These are phyloP conservation scores for Lepus timidus DNA, from an alignment of 2,113 vertebrate genomes.

Conservation along the genomic window DNA sequence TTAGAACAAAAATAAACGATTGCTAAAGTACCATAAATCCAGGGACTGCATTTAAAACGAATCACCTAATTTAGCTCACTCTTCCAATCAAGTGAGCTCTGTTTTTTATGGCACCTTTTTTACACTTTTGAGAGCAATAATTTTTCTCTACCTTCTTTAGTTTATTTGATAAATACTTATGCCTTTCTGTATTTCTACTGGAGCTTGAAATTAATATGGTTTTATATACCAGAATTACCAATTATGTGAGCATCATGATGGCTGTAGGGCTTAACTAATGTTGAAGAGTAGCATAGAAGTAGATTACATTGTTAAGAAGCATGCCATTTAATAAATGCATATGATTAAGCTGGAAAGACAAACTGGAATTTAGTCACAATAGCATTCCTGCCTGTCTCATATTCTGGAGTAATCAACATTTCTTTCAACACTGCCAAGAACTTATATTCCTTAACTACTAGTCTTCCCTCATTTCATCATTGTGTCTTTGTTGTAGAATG, in stretches of 20 bases:
- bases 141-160: conserved; percentile 68
- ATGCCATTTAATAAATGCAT: neutral
- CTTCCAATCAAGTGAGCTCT: conserved; percentile 59
- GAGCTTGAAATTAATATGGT: conserved; percentile 77
- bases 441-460: neutral
- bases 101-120: conserved; percentile 54
- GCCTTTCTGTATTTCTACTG: conserved; percentile 66
- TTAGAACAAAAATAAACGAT: conserved; percentile 65
- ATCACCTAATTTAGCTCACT: conserved; percentile 63
- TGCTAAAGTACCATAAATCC: conserved; percentile 35
- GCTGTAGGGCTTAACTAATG: conserved; percentile 31
- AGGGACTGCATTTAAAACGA: conserved; percentile 59
- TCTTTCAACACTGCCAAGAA: neutral
- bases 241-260: conserved; percentile 29
- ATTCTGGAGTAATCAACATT: neutral
- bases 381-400: neutral
- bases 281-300: neutral
- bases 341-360: neutral
- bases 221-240: conserved; percentile 54
- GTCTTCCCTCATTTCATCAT: neutral
- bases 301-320: neutral
- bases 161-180: conserved; percentile 72
- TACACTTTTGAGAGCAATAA: conserved; percentile 49
- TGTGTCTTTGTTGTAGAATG: neutral
- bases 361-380: neutral